Conservation (phyloP, 1,140 invertebrate species). For the Lordiphosa stackelbergi region DNA sequence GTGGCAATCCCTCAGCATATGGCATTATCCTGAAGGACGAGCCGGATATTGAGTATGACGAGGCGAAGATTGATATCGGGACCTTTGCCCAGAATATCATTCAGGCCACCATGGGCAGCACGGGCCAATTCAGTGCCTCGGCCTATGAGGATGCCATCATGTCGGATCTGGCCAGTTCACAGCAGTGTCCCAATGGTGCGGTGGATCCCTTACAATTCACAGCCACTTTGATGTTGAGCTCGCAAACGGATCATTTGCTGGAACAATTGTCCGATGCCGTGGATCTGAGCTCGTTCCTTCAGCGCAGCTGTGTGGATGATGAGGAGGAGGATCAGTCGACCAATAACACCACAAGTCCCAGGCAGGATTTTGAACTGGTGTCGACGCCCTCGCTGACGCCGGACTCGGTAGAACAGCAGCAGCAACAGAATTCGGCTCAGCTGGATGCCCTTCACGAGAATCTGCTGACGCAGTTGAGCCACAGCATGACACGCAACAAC, state of each 20-base stretch:
- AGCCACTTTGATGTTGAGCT: slow-evolving; percentile 87
- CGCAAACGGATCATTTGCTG: slow-evolving; percentile 85
- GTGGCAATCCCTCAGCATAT: slow-evolving; percentile 86
- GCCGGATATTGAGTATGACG: slow-evolving; percentile 85
- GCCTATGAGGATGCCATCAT: slow-evolving; percentile 86
- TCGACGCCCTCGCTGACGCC: slow-evolving; percentile 81
- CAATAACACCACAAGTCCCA: slow-evolving; percentile 64
- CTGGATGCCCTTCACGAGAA: slow-evolving; percentile 84
- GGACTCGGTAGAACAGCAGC: slow-evolving; percentile 81
- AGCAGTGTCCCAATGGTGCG: slow-evolving; percentile 64
- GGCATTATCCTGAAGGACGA: slow-evolving; percentile 87
- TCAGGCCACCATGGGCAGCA: slow-evolving; percentile 76
- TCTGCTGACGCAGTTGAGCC: slow-evolving; percentile 79
- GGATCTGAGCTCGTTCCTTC: slow-evolving; percentile 84
- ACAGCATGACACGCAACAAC: slow-evolving; percentile 68
- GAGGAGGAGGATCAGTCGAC: slow-evolving; percentile 71
- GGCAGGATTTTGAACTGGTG: slow-evolving; percentile 78
- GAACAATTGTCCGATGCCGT: slow-evolving; percentile 86
- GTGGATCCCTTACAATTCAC: slow-evolving; percentile 89
- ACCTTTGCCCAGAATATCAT: slow-evolving; percentile 75
- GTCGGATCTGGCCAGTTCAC: slow-evolving; percentile 84
- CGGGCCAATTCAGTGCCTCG: slow-evolving; percentile 80
- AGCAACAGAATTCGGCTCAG: slow-evolving; percentile 74
- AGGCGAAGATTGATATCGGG: slow-evolving; percentile 83
- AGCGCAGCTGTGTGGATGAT: slow-evolving; percentile 81